These are phyloP conservation scores for Coptodon bakossiorum DNA, from an alignment of 2,113 vertebrate genomes.

Conservation along the genomic window DNA sequence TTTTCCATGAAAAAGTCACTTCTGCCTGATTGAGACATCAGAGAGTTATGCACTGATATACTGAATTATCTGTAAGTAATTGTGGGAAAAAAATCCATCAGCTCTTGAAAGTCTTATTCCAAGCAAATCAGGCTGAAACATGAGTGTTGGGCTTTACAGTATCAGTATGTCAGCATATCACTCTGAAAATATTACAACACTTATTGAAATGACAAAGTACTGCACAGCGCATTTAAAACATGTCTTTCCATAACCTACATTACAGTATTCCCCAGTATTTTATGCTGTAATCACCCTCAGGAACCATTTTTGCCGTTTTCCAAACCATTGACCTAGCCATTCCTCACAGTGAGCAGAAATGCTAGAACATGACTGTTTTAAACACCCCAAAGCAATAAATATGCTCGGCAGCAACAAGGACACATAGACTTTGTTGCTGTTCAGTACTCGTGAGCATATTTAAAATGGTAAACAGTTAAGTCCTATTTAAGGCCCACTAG, in stretches of 20 bases:
- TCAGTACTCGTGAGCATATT: not conserved
- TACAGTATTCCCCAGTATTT: constrained; percentile 2
- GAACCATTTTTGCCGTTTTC: constrained; percentile 18
- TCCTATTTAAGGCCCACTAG: not conserved
- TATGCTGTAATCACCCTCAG: constrained; percentile 2
- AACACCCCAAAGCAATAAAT: not conserved
- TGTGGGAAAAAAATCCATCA: not conserved
- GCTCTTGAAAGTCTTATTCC: not conserved
- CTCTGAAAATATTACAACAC: not conserved
- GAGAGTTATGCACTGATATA: not conserved
- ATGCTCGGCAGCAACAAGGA: not conserved
- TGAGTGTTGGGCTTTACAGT: not conserved
- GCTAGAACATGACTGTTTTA: not conserved
- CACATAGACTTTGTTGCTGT: not conserved
- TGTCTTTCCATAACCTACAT: not conserved
- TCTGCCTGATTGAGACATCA: not conserved
- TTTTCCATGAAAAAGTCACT: not conserved
- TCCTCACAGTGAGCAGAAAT: constrained; percentile 4
- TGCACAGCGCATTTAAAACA: constrained; percentile 1
- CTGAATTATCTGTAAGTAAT: not conserved
- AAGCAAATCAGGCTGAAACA: not conserved
- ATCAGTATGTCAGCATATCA: not conserved
- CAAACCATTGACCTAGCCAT: constrained; percentile 11
- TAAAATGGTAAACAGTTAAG: not conserved
- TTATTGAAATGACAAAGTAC: not conserved